Percentiles rank a stretch among this genome's conserved stretches.
Conservation (phyloP, 2,797 vertebrate genomes). For the Clarias laeviceps region DNA sequence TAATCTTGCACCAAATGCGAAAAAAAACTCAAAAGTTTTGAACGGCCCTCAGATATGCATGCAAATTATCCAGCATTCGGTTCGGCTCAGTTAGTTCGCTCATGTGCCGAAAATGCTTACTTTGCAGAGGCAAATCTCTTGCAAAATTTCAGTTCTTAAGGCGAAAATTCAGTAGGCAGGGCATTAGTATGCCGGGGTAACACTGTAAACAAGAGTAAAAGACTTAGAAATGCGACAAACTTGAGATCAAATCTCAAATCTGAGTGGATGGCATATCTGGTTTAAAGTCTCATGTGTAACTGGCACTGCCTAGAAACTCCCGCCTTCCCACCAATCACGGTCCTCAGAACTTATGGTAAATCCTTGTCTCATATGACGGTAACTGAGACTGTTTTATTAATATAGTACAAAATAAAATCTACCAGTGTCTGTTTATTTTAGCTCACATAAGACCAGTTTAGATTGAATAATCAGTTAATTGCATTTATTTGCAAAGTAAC, state of each 20-base stretch:
- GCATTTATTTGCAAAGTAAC: neutral
- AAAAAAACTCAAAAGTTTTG: too few species aligned
- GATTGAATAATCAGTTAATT: neutral
- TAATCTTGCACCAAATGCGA: too few species aligned
- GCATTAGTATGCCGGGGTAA: too few species aligned
- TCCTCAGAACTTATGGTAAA: neutral
- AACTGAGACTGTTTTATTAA: neutral
- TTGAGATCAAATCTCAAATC: neutral
- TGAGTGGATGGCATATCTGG: neutral
- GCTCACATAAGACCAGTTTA: neutral
- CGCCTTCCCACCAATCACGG: too few species aligned
- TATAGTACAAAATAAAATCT: neutral
- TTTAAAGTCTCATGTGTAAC: neutral
- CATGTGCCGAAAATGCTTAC: too few species aligned
- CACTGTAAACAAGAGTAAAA: neutral
- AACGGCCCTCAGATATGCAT: too few species aligned
- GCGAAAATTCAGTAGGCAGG: too few species aligned
- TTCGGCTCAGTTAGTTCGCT: too few species aligned
- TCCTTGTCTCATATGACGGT: neutral
- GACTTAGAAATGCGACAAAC: neutral
- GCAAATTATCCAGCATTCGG: too few species aligned
- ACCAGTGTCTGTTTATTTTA: neutral
- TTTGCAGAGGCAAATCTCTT: too few species aligned
- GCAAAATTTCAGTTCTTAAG: too few species aligned
- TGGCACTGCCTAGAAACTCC: neutral